A percentile compares a stretch with the other conserved stretches of the same genome.
Conservation (phyloP, 64 coral and sea anemone species). For the Cladopsammia gracilis region DNA sequence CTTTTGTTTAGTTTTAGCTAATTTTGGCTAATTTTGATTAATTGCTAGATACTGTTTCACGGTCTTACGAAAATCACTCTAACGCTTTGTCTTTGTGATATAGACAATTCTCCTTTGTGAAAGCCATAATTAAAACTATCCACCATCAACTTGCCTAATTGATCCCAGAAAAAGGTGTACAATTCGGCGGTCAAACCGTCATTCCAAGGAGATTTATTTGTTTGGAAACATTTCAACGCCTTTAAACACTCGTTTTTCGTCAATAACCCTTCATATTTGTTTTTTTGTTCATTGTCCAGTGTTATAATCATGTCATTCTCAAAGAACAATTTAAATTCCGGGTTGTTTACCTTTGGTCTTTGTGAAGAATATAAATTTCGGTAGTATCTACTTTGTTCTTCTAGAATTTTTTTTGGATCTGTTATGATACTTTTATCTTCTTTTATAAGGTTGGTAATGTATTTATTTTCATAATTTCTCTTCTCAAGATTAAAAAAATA, state of each 20-base stretch:
- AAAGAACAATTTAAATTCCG: background rate
- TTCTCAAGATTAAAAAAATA: background rate
- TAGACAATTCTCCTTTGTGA: background rate
- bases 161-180: constrained; percentile 31
- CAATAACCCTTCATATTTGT: background rate
- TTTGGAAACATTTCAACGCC: background rate
- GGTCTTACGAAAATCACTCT: no score
- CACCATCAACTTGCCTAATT: background rate
- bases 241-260: constrained; percentile 10
- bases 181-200: constrained; percentile 29
- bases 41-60: no score
- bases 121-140: constrained; percentile 29
- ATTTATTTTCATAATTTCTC: background rate
- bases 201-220: background rate
- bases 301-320: background rate
- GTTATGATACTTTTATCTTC: background rate
- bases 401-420: background rate
- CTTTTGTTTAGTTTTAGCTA: no score
- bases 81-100: background rate
- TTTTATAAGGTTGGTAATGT: background rate
- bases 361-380: background rate
- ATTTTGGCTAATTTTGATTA: no score
- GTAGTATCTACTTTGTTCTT: background rate
- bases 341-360: background rate
- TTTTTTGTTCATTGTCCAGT: background rate